Base-by-base conservation (phyloP, 2,888 invertebrate genomes). In the Nipponacmea schrenckii region DNA sequence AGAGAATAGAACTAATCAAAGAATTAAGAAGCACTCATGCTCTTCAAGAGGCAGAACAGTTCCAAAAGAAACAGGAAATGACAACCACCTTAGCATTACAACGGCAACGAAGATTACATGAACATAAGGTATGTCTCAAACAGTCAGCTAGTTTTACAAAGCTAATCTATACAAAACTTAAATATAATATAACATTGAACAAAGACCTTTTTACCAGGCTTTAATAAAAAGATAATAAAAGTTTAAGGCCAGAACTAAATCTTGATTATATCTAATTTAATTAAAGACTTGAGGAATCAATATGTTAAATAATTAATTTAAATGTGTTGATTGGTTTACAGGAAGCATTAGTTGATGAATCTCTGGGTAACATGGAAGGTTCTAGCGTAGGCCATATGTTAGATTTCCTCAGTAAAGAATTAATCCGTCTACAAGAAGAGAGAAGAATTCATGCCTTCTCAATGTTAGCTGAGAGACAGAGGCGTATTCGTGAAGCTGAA, bases 371-470 rank as follows among this genome's bases (percentile, higher is more conserved):
- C 73, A 89, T 95, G 5, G 94, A 95, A 83, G 94, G 94, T 0
- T 91, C 91, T 1, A 92, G 93, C 0, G 91, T 95, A 14, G 92
- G 94, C 0, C 93, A 93, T 12, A 91, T 94, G 44, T 90, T 95
- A 74, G 93, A 93, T 81, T 93, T 93, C 87, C 89, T 96, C 20
- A 93, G 93, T 86, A 94, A 95, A 86, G 96, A 96, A 88, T 90
- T 95, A 77, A 88, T 92, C 15, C 91, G 95, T 15, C 89, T 96
- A 1, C 91, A 93, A 75, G 94, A 94, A 80, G 95, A 96, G 86
- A 91, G 95, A 8, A 91, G 93, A 72, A 92, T 94, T 17, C 95
- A 96, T 81, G 94, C 95, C 0, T 92, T 94, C 85, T 92, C 93
- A 39, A 90, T 95, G 79, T 89, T 95, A 56, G 94, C 94, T 0